A percentile compares a stretch with the other conserved stretches of the same genome.
Conservation (phyloP, 2,113 vertebrate species). For the Microcebus ravelobensis region DNA sequence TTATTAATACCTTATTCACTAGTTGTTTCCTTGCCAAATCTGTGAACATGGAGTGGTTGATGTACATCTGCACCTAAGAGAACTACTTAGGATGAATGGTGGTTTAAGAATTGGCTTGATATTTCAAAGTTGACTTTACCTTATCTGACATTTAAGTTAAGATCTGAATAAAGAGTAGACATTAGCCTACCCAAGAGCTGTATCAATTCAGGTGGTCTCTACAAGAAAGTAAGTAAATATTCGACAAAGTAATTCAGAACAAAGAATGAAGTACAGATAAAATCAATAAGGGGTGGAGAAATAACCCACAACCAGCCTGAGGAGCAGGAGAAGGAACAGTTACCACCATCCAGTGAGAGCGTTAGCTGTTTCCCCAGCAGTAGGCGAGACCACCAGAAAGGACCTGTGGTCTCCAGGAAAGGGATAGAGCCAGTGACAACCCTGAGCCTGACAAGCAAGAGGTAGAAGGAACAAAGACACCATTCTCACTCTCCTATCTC, state of each 20-base stretch:
- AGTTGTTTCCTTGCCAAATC: not conserved
- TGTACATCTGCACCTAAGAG: not conserved
- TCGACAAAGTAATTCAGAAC: not conserved
- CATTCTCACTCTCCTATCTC: not conserved
- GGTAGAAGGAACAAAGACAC: not conserved
- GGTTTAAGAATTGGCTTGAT: not conserved
- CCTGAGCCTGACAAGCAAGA: not conserved
- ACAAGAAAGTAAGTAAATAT: not conserved
- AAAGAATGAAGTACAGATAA: not conserved
- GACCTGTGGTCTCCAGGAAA: not conserved
- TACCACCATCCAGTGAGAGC: not conserved
- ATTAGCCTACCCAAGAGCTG: not conserved
- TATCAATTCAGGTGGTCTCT: not conserved
- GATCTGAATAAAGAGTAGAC: not conserved
- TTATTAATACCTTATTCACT: not conserved
- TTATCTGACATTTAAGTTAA: not conserved
- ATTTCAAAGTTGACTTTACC: not conserved
- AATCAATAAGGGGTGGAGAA: not conserved
- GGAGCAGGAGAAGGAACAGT: not conserved
- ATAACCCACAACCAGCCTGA: not conserved
- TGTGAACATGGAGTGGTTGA: not conserved
- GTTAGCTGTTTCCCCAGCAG: not conserved
- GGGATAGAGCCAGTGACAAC: not conserved
- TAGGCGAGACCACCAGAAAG: rapidly evolving
- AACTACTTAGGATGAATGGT: not conserved